Percentiles rank a stretch among this genome's conserved stretches.
Conservation (phyloP, 1,140 invertebrate species). For the Leptinotarsa undecemlineata region DNA sequence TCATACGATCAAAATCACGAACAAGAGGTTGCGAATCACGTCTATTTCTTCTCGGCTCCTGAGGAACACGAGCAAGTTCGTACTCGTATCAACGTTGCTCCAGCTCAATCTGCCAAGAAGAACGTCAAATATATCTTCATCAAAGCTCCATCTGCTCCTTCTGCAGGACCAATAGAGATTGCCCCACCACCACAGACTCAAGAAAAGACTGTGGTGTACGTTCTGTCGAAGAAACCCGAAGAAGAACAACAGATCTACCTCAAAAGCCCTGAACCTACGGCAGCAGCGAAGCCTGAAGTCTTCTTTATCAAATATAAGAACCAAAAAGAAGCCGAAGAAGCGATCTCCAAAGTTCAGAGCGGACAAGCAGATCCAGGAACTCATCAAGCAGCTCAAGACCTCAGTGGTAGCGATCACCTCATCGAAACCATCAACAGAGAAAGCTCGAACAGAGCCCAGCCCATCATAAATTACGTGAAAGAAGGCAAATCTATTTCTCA, state of each 20-base stretch:
- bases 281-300: slow-evolving; percentile 82
- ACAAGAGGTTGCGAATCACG: slow-evolving; percentile 70
- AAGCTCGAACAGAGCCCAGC: neutral
- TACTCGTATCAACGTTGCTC: slow-evolving; percentile 55
- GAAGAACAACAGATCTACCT: slow-evolving; percentile 76
- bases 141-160: slow-evolving; percentile 78
- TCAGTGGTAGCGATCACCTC: neutral
- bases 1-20: neutral
- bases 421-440: slow-evolving; percentile 11
- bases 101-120: slow-evolving; percentile 69
- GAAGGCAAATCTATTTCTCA: neutral
- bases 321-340: slow-evolving; percentile 61
- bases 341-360: slow-evolving; percentile 11
- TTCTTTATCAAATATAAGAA: slow-evolving; percentile 91
- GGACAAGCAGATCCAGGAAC: neutral
- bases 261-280: slow-evolving; percentile 73
- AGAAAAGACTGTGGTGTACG: slow-evolving; percentile 88
- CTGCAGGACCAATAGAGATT: slow-evolving; percentile 70
- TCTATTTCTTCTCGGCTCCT: slow-evolving; percentile 70
- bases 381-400: neutral
- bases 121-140: slow-evolving; percentile 90
- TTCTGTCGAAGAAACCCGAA: slow-evolving; percentile 82
- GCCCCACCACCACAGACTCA: slow-evolving; percentile 71
- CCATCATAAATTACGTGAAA: slow-evolving; percentile 9
- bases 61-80: slow-evolving; percentile 67